These are phyloP conservation scores for Engraulis encrasicolus DNA, from an alignment of 2,113 vertebrate genomes.

Conservation along the genomic window DNA sequence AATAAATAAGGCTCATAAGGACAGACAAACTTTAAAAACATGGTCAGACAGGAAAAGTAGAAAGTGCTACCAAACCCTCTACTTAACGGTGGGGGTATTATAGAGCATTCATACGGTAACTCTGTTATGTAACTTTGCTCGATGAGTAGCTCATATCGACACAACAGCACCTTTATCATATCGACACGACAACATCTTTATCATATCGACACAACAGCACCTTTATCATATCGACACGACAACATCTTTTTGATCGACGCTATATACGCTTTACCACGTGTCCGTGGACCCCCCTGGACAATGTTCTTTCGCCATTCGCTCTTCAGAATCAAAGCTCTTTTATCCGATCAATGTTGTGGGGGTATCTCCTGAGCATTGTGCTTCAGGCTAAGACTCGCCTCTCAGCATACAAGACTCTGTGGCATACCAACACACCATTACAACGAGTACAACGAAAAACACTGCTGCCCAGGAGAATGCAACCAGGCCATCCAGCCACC, in stretches of 20 bases:
- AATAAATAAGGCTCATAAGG: too few species aligned
- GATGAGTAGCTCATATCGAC: too few species aligned
- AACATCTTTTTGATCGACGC: neutral
- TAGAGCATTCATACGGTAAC: too few species aligned
- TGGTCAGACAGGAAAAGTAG: too few species aligned
- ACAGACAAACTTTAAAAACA: too few species aligned
- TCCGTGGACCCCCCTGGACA: neutral
- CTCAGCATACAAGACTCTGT: neutral
- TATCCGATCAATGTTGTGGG: conserved; percentile 14
- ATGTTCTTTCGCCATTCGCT: neutral
- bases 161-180: neutral
- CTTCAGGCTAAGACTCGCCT: neutral
- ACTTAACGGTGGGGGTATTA: too few species aligned
- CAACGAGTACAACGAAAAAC: neutral
- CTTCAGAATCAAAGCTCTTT: neutral
- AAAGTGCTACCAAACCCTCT: too few species aligned
- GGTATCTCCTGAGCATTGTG: neutral
- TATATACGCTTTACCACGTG: neutral
- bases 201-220: too few species aligned
- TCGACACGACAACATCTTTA: too few species aligned
- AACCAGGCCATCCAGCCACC: neutral
- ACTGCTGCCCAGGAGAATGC: neutral
- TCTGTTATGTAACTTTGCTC: too few species aligned
- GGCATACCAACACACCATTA: neutral
- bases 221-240: too few species aligned